Percentiles rank a stretch among this genome's conserved stretches.
These are phyloP conservation scores for Microplitis mediator DNA, from an alignment of 1,140 invertebrate genomes.

Conservation along the genomic window DNA sequence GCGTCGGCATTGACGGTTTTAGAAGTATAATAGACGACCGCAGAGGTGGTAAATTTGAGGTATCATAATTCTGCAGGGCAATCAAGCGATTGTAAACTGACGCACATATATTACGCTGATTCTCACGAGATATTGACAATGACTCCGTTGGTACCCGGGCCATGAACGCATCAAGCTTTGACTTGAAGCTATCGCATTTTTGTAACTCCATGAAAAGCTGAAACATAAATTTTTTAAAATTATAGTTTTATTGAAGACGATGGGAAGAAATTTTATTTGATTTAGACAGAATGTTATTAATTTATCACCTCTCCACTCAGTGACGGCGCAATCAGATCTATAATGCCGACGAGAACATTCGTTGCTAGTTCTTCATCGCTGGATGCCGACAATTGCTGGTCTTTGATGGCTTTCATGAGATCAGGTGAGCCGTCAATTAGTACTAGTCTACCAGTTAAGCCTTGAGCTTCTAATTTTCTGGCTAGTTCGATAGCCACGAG, in stretches of 20 bases:
- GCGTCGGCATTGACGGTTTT: conserved; percentile 64
- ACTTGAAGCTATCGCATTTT: conserved; percentile 49
- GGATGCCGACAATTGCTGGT: conserved; percentile 31
- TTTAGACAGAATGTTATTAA: not conserved
- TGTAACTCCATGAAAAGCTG: conserved; percentile 56
- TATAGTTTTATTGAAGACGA: conserved; percentile 5
- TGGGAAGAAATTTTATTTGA: not conserved
- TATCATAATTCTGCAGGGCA: conserved; percentile 63
- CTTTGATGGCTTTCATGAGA: conserved; percentile 43
- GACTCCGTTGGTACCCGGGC: conserved; percentile 27
- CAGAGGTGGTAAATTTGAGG: conserved; percentile 43
- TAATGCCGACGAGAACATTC: conserved; percentile 43
- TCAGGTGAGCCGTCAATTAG: conserved; percentile 60
- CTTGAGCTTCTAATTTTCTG: conserved; percentile 49
- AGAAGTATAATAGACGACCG: conserved; percentile 69
- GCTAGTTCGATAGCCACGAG: conserved; percentile 56
- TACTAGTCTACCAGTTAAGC: conserved; percentile 47
- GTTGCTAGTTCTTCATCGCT: conserved; percentile 43
- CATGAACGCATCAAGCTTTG: conserved; percentile 50
- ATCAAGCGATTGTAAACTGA: conserved; percentile 66
- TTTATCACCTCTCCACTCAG: conserved; percentile 37
- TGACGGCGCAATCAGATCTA: conserved; percentile 35
- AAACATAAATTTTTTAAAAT: conserved; percentile 25
- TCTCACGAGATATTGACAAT: conserved; percentile 42
- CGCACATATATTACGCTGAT: conserved; percentile 56